A percentile compares a stretch with the other conserved stretches of the same genome.
These are phyloP conservation scores for Machaerirhynchus nigripectus DNA, from an alignment of 2,113 vertebrate species.

Conservation along the genomic window DNA sequence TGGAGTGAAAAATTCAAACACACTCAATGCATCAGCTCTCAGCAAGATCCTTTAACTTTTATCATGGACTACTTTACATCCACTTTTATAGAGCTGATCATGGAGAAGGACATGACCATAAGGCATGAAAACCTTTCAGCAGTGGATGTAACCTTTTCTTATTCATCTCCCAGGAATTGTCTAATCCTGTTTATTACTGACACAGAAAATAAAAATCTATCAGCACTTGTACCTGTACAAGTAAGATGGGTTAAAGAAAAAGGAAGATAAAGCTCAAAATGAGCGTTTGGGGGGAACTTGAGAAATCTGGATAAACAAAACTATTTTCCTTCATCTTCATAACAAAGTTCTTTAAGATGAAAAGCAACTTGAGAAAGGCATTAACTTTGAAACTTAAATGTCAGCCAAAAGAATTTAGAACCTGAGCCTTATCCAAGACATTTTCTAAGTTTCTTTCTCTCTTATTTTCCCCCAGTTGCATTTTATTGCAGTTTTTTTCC, in stretches of 20 bases:
- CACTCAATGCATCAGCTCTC: background rate
- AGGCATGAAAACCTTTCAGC: background rate
- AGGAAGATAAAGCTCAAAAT: background rate
- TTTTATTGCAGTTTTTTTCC: background rate
- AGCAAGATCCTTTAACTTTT: background rate
- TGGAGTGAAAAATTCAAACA: constrained; percentile 45
- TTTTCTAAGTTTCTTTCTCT: background rate
- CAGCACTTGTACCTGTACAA: background rate
- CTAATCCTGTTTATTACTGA: constrained; percentile 29
- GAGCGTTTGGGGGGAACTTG: background rate
- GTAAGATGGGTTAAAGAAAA: background rate
- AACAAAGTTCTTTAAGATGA: constrained; percentile 30
- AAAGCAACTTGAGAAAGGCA: constrained; percentile 43
- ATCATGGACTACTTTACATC: background rate
- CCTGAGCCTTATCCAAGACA: constrained; percentile 32
- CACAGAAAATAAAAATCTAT: constrained; percentile 30
- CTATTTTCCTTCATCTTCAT: constrained; percentile 29
- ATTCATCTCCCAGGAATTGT: constrained; percentile 23
- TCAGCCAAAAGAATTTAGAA: constrained; percentile 57
- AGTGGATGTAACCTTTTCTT: constrained; percentile 2
- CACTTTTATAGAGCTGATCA: background rate
- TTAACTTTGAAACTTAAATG: constrained; percentile 52
- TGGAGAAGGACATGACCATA: background rate
- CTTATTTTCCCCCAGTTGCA: constrained; percentile 18
- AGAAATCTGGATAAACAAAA: constrained; percentile 57